Evolutionary conservation across 2,888 invertebrate species (phyloP), one percentile per base, ranked within the genome.

Genomic region (Orthosia gracilis): DNA sequence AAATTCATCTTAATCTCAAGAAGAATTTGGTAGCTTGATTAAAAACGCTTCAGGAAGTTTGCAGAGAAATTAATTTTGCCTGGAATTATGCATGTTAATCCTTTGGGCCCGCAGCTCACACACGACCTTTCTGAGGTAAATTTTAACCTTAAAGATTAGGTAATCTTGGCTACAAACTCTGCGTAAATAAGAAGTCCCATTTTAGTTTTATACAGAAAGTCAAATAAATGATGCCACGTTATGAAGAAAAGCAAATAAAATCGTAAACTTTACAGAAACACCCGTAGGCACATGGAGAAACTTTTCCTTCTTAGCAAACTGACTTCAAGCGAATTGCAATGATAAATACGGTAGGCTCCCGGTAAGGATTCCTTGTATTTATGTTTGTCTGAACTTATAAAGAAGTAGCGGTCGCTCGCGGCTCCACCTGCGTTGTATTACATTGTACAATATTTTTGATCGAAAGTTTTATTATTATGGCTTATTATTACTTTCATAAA

Each of bases 71-170:
- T 71, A 58, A 66, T 58, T 80, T 31, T 21, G 57, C 23, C 13
- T 17, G 2, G 23, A 58, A 76, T 80, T 69, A 76, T 71, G 23
- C 13, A 66, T 69, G 57, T 13, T 61, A 66, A 80, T 71, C 76
- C 65, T 66, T 52, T 62, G 57, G 69, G 49, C 50, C 54, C 49
- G 21, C 47, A 26, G 31, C 54, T 26, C 65, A 66, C 65, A 72
- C 54, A 76, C 26, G 52, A 58, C 49, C 64, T 62, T 50, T 62
- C 72, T n/a, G 45, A 55, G 62, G 47, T 69, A 31, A 59, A 61
- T 55, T 61, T 74, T 21, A 50, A 69, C 65, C 76, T 5, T 23
- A 2, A 50, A 55, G 21, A 21, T 68, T 58, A n/a, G n/a, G n/a
- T n/a, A 71, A 71, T 72, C 71, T 63, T 45, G 50, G 45, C 12